A percentile compares a stretch with the other conserved stretches of the same genome.
These are phyloP conservation scores for Tachypleus tridentatus DNA, from an alignment of 1,140 invertebrate species.

Conservation along the genomic window DNA sequence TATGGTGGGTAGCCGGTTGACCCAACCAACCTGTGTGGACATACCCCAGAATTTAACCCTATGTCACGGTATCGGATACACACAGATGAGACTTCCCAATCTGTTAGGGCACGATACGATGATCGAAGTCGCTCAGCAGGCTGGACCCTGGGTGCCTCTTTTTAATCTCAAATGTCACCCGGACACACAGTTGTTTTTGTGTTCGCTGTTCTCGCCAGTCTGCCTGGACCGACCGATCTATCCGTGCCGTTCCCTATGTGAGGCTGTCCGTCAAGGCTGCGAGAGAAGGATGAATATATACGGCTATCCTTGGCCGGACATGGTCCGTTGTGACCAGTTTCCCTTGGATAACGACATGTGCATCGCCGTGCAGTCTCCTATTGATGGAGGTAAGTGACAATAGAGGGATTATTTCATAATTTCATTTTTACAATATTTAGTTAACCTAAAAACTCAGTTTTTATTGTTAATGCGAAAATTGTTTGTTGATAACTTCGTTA, in stretches of 20 bases:
- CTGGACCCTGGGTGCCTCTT: conserved; percentile 50
- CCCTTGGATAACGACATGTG: conserved; percentile 55
- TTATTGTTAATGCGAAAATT: no score
- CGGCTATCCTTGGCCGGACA: conserved; percentile 56
- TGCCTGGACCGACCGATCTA: conserved; percentile 49
- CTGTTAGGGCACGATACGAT: conserved; percentile 54
- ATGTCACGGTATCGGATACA: conserved; percentile 52
- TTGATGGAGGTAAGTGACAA: conserved; percentile 24
- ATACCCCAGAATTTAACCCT: conserved; percentile 52
- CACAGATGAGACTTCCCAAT: conserved; percentile 55
- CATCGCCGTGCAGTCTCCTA: conserved; percentile 39
- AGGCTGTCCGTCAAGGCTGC: conserved; percentile 47
- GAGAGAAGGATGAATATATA: conserved; percentile 48
- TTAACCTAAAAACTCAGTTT: no score
- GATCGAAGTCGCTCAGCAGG: conserved; percentile 46
- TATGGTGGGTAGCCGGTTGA: conserved; percentile 24
- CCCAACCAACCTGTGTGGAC: conserved; percentile 46
- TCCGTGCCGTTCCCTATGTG: conserved; percentile 51
- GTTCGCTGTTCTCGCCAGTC: conserved; percentile 56
- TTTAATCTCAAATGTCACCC: conserved; percentile 50
- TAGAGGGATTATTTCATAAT: no score
- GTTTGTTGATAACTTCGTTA: no score
- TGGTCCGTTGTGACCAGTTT: conserved; percentile 52
- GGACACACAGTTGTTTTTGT: conserved; percentile 56
- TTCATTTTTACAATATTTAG: no score